These are phyloP conservation scores for Meleagris gallopavo DNA, from an alignment of 2,113 vertebrate genomes.

Conservation along the genomic window DNA sequence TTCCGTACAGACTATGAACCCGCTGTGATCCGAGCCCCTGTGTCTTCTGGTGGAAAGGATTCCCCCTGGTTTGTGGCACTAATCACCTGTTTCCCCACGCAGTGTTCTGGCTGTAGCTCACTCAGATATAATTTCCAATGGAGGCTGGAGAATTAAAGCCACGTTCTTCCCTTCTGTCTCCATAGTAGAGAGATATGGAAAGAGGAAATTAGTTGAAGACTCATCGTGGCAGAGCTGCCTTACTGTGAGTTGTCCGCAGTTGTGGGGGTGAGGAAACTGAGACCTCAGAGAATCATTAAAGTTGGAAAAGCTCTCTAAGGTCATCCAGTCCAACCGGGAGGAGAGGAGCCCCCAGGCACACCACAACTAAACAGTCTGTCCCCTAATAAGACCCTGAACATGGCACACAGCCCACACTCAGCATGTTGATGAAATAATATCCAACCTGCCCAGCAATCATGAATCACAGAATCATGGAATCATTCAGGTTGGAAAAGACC, in stretches of 20 bases:
- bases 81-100: background rate
- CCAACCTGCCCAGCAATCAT: background rate
- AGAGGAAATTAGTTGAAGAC: background rate
- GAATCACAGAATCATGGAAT: too few species aligned
- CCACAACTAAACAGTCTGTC: rapidly evolving
- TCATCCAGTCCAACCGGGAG: too few species aligned
- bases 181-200: background rate
- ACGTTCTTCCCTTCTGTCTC: background rate
- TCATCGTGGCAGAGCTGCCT: background rate
- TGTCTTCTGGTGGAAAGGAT: background rate
- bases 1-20: rapidly evolving
- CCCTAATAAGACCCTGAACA: background rate
- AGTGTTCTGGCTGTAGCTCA: background rate
- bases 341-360: background rate
- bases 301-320: too few species aligned
- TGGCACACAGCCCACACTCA: rapidly evolving
- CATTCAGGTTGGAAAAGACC: too few species aligned
- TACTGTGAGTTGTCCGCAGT: background rate
- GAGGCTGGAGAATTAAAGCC: background rate
- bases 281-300: background rate
- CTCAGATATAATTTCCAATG: background rate
- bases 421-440: background rate
- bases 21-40: rapidly evolving
- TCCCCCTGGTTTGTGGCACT: background rate
- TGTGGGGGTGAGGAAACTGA: background rate